phyloP scores from a whole-genome alignment of 2,797 vertebrate species.

The Hemibagrus guttatus region DNA sequence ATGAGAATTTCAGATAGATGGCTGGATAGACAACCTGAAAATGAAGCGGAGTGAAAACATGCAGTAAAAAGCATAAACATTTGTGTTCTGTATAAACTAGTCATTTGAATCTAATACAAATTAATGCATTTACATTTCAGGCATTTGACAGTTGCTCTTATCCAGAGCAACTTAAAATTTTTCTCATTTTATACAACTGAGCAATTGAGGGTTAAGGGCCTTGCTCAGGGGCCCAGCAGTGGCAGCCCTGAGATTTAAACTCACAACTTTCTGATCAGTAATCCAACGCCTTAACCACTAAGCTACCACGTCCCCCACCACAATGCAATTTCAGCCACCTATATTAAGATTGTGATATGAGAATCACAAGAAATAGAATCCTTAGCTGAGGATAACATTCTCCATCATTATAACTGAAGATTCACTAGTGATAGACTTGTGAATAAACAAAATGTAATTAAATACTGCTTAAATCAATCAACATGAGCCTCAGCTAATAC shows the following conservation, averaged over 20 bases:
- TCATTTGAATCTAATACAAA: background rate
- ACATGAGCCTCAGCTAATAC: background rate
- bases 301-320: too few species aligned
- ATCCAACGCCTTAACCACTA: too few species aligned
- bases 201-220: too few species aligned
- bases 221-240: too few species aligned
- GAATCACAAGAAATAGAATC: background rate
- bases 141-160: too few species aligned
- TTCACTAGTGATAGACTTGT: background rate
- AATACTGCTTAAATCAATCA: background rate
- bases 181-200: too few species aligned
- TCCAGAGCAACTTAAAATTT: too few species aligned
- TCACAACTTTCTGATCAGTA: too few species aligned
- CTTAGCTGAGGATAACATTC: background rate
- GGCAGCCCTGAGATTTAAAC: too few species aligned
- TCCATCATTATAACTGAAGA: background rate
- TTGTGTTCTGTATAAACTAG: too few species aligned
- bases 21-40: background rate
- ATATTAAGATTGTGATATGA: background rate
- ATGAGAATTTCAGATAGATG: background rate
- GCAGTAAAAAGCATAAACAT: too few species aligned
- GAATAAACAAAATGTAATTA: background rate
- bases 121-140: too few species aligned
- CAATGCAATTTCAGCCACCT: background rate
- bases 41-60: background rate